Evolutionary conservation across 2,113 vertebrate species (phyloP).

Genomic region (Abramis brama): DNA sequence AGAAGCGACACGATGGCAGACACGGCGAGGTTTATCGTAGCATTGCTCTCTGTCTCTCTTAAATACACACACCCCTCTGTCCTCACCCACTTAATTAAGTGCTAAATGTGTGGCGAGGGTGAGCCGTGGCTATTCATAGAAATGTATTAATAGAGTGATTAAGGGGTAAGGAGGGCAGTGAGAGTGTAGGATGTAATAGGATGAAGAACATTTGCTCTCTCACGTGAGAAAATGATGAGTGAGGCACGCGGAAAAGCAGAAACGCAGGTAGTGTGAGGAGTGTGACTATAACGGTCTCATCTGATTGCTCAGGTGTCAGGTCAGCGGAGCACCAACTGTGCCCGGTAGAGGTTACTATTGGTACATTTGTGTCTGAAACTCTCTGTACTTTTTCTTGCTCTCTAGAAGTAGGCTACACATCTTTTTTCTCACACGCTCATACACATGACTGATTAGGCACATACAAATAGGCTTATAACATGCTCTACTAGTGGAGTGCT

Average conservation of each 20-base stretch:
- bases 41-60: slow-evolving; percentile 13
- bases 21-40: background rate
- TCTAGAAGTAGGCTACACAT: background rate
- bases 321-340: slow-evolving; percentile 12
- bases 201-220: slow-evolving; percentile 28
- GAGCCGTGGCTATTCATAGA: slow-evolving; percentile 54
- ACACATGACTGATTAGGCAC: background rate
- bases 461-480: background rate
- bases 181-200: slow-evolving; percentile 9
- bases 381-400: background rate
- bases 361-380: background rate
- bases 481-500: background rate
- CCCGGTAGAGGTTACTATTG: background rate
- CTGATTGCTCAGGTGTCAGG: slow-evolving; percentile 32
- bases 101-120: slow-evolving; percentile 47
- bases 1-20: background rate
- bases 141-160: slow-evolving; percentile 59
- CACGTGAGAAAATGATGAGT: slow-evolving; percentile 20
- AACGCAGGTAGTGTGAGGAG: background rate
- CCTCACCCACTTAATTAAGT: slow-evolving; percentile 52
- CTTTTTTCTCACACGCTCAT: background rate
- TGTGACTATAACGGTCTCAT: background rate
- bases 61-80: slow-evolving; percentile 17
- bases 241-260: background rate
- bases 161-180: slow-evolving; percentile 46